Percentiles rank a stretch among this genome's conserved stretches.
Evolutionary conservation across 2,888 invertebrate genomes (phyloP).

Genomic region (Andrena haemorrhoa): DNA sequence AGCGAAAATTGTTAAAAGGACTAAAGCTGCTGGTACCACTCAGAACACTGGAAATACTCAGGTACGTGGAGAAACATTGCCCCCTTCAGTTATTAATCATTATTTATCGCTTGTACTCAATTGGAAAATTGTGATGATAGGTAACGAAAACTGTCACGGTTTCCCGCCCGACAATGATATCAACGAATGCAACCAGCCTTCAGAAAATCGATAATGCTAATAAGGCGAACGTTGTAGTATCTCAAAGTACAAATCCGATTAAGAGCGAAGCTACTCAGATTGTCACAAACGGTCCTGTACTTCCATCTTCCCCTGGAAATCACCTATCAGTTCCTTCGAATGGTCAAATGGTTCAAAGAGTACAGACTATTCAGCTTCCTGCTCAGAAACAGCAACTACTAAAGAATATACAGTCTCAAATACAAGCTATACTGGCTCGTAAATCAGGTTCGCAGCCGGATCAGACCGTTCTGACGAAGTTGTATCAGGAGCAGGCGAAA

Average conservation of each 20-base stretch:
- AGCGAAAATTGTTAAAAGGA: conserved; percentile 80
- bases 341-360: conserved; percentile 86
- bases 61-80: conserved; percentile 47
- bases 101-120: not conserved
- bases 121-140: conserved; percentile 63
- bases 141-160: conserved; percentile 76
- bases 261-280: conserved; percentile 79
- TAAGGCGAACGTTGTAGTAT: conserved; percentile 73
- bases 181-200: conserved; percentile 66
- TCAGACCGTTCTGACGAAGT: conserved; percentile 86
- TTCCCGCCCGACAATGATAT: conserved; percentile 74
- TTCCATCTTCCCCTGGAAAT: conserved; percentile 72
- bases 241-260: conserved; percentile 77
- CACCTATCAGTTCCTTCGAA: conserved; percentile 77
- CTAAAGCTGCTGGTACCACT: conserved; percentile 76
- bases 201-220: conserved; percentile 76
- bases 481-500: conserved; percentile 90
- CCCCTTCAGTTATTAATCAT: conserved; percentile 2
- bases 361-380: conserved; percentile 91
- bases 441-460: conserved; percentile 86
- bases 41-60: conserved; percentile 74
- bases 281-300: conserved; percentile 74
- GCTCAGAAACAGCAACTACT: conserved; percentile 90
- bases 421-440: conserved; percentile 88
- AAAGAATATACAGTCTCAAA: conserved; percentile 86